Base-by-base conservation (phyloP, 2,797 vertebrate species). In the Tenualosa ilisha region DNA sequence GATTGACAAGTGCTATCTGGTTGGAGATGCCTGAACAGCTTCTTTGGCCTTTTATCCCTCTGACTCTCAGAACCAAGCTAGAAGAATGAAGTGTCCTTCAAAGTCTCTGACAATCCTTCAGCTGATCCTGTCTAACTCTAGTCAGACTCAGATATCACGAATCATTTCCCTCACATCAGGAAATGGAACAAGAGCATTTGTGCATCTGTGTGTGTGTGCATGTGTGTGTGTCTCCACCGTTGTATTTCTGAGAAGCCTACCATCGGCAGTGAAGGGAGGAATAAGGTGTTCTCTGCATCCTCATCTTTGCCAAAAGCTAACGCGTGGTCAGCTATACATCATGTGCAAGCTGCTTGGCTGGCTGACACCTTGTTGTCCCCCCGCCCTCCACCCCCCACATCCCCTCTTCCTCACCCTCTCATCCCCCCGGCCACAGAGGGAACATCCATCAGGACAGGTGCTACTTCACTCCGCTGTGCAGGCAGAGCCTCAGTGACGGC, bases 401-500 rank as follows among this genome's bases (percentile, higher is more conserved):
- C 31, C 65, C 65, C 31, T 72, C 65, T 6, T 12, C 65, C 15
- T 31, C 31, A 17, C 72, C 72, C 40, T 20, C 72, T 79, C 37
- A 2, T 17, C 31, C 84, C 89, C 90, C 92, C 87, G 82, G 0
- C 90, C 83, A 86, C 90, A 89, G 86, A 91, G 87, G 87, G 88
- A 87, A 88, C 90, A 91, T 94, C 91, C 56, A 63, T 93, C 90
- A 90, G 81, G 6, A 91, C 0, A 26, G 87, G 91, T 92, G 91
- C 88, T 91, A 90, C 40, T 89, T 91, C 91, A 88, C 90, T 83
- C 84, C 91, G 89, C 85, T 89, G 4, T n/a, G 72, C 72, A 17
- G 37, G 17, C 72, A 40, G 65, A 72, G 37, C 72, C 6, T 17
- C 40, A 22, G 37, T 40, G 37, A 86, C 89, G 90, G 89, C 91